Evolutionary conservation across 2,113 vertebrate species (phyloP), one percentile per base, ranked within the genome.

Genomic region (Marmota flaviventris): DNA sequence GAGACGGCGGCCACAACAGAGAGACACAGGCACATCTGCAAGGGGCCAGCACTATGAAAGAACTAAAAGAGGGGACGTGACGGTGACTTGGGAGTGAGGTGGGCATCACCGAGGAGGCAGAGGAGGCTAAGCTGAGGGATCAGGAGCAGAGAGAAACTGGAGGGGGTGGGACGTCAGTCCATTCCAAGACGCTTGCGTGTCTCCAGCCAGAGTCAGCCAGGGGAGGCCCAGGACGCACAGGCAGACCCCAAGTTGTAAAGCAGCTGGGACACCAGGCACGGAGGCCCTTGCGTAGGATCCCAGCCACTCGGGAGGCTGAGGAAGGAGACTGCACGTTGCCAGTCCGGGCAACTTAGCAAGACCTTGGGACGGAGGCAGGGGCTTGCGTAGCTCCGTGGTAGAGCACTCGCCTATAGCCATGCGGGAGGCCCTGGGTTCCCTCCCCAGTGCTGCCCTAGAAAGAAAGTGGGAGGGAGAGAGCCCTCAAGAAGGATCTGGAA

Each of bases 121-220:
- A 25, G 0, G 25, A 18, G 48, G 45, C 69, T 16, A 6, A 51
- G 77, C 81, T 22, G 16, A 22, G 4, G 84, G 42, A 48, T 27
- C 3, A 32, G 45, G 32, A 17, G 58, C 69, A 32, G 67, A 65
- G 25, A 72, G 63, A 13, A 34, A 37, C 7, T 18, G 0, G 25
- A 73, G 16, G 65, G 2, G 93, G 8, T 1, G 4, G 77, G 20
- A 27, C 2, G 3, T n/a, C 8, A 0, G 53, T 48, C 12, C 27
- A 4, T 32, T 65, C 51, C 12, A n/a, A 29, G 24, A 53, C 8
- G 4, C 14, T 79, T 0, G 4, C 0, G 4, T 4, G 1, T 16
- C 63, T 22, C 29, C 25, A 6, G n/a, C 1, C 34, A 56, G 75
- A 61, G 34, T 8, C 0, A 14, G 42, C 20, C 18, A 0, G 0